Evolutionary conservation across 2,888 invertebrate species (phyloP), one percentile per base, ranked within the genome.

Genomic region (Hydropsyche betteni): DNA sequence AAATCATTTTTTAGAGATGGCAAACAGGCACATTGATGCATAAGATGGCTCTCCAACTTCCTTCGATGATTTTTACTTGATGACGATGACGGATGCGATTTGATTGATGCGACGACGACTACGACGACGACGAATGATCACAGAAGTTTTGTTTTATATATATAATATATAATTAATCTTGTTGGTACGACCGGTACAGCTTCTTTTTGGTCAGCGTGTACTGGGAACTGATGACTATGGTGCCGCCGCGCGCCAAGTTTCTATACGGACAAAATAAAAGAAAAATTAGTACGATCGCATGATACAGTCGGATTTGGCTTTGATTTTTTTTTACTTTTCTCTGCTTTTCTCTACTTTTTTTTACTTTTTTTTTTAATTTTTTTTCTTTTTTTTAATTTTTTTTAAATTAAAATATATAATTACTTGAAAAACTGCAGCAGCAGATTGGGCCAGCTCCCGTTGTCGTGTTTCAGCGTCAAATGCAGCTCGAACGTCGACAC

Each of bases 181-280:
- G 88, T 83, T 89, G 90, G 83, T 90, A 90, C 82, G 93, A 92
- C 83, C 94, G 89, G 89, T 96, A 96, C 81, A 97, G 88, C 87
- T 96, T 96, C 86, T 94, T 95, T 89, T 97, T 97, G 85, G 93
- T 94, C 87, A 97, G 88, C 83, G 92, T 92, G 88, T 95, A 97
- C 84, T 93, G 93, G 82, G 93, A 92, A 88, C 95, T 94, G 85
- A 96, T 93, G 87, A 96, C 92, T 83, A 96, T 92, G 81, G 95
- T 94, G 84, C 93, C 93, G 86, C 94, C 91, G 85, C 93, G 91
- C 80, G 94, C 93, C 82, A 95, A 88, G 85, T 95, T 95, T 89
- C 95, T 95, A 89, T 76, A 80, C 80, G 74, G 36, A 78, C 44
- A 68, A 33, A 72, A 79, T 82, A 81, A 80, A 80, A 83, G 78